Evolutionary conservation across 2,113 vertebrate genomes (phyloP), one percentile per base, ranked within the genome.

Genomic region (Caloenas nicobarica): DNA sequence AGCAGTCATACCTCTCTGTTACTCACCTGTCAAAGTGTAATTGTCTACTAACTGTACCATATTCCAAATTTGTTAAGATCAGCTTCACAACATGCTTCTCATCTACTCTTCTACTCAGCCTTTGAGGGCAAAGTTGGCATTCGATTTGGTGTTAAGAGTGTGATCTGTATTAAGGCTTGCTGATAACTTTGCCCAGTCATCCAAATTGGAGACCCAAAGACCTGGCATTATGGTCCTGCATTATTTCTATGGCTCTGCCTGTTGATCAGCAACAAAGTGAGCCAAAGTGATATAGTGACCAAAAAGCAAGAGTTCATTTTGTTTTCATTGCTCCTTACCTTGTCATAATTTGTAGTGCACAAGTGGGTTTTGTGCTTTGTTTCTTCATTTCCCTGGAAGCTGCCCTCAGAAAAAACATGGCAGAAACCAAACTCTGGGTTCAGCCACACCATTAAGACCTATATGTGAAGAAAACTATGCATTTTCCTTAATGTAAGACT

Each of bases 241-340:
- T 62, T 57, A 77, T 81, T 94, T 68, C 83, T 60, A 34, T 58
- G n/a, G 57, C 36, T 73, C 28, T 65, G 50, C 28, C 51, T 78
- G 71, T 88, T 89, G 81, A 84, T 60, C 54, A 66, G 21, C 26
- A 86, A 83, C 44, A 46, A 50, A 86, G 80, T n/a, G 40, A 86
- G 74, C 42, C 84, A 72, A 97, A 94, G 42, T n/a, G 91, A 96
- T 90, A 77, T 40, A 82, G n/a, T 81, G 42, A 22, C 71, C 62
- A 79, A 50, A 57, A 76, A 85, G 77, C 62, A 36, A 64, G 56
- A 60, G 24, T 42, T 76, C 26, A 15, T 76, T 87, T 91, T 85
- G 51, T 38, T 91, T 95, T 66, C 23, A 76, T 94, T 89, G 73
- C 36, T 48, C 26, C 56, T 38, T 77, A 38, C 21, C 40, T 83